Conservation (phyloP, 2,888 invertebrate species). For the Orthosia cruda region DNA sequence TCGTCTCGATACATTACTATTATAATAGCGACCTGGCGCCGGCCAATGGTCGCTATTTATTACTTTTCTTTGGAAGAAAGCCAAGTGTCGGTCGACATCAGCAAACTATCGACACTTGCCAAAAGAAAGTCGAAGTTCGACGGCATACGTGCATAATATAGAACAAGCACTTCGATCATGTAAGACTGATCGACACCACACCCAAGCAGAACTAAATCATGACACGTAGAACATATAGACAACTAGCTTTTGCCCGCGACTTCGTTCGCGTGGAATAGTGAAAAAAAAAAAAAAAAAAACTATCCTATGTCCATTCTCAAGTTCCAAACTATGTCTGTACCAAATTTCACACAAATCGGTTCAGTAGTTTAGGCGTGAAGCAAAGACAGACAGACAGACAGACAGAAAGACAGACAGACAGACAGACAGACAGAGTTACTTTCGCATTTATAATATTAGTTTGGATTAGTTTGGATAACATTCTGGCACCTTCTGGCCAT, state of each 20-base stretch:
- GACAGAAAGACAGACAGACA: too few relatives aligned
- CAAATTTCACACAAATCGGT: too few relatives aligned
- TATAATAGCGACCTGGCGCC: constrained; percentile 86
- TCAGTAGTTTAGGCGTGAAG: too few relatives aligned
- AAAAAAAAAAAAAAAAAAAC: too few relatives aligned
- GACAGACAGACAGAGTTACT: too few relatives aligned
- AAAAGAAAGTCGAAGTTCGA: constrained; percentile 90
- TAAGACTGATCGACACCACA: constrained; percentile 58
- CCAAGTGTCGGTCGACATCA: constrained; percentile 83
- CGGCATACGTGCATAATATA: constrained; percentile 75
- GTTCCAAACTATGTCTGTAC: too few relatives aligned
- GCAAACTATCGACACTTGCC: constrained; percentile 82
- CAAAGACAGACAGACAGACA: too few relatives aligned
- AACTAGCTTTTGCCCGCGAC: too few relatives aligned
- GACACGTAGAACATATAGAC: constrained; percentile 21
- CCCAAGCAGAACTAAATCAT: constrained; percentile 38
- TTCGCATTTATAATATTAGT: too few relatives aligned
- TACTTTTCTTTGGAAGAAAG: constrained; percentile 85
- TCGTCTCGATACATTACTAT: constrained; percentile 80
- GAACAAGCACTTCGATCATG: constrained; percentile 59
- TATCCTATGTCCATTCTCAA: too few relatives aligned
- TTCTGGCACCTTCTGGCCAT: constrained; percentile 46
- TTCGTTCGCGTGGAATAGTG: too few relatives aligned
- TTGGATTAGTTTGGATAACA: too few relatives aligned
- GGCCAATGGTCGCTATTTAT: constrained; percentile 86